These are phyloP conservation scores for Carcina quercana DNA, from an alignment of 2,888 invertebrate species.

Conservation along the genomic window DNA sequence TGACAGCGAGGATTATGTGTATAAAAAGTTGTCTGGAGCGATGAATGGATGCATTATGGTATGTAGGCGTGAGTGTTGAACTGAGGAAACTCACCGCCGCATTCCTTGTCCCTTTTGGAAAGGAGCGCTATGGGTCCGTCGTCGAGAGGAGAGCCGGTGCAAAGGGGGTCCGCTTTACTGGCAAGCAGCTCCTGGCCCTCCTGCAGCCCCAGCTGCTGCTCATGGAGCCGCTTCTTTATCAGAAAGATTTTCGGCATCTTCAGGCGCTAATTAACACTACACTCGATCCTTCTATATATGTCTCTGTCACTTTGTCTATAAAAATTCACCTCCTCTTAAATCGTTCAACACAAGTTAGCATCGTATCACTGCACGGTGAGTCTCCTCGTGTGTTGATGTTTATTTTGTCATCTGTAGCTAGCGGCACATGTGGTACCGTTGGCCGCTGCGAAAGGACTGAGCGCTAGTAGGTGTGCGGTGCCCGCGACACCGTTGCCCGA, in stretches of 20 bases:
- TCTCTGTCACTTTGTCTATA: conserved; percentile 59
- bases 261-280: conserved; percentile 50
- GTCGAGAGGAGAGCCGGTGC: conserved; percentile 72
- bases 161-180: conserved; percentile 76
- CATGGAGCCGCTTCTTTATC: conserved; percentile 92
- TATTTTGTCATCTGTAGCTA: conserved; percentile 56
- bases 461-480: conserved; percentile 59
- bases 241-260: conserved; percentile 95
- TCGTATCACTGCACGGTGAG: conserved; percentile 65
- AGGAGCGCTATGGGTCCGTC: conserved; percentile 77
- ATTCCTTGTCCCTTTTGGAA: conserved; percentile 67
- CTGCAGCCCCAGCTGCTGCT: conserved; percentile 90
- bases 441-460: conserved; percentile 71
- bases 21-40: conserved; percentile 21
- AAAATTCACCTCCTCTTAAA: conserved; percentile 40
- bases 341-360: conserved; percentile 51
- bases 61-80: conserved; percentile 15
- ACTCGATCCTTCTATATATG: conserved; percentile 57
- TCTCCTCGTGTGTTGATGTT: conserved; percentile 62
- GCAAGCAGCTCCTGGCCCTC: conserved; percentile 86
- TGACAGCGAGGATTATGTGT: conserved; percentile 15
- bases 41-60: conserved; percentile 27
- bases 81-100: conserved; percentile 45
- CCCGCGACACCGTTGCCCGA: conserved; percentile 68
- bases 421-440: conserved; percentile 72